Conservation (phyloP, 2,888 invertebrate genomes). For the Chaetogeoica ovagalla region DNA sequence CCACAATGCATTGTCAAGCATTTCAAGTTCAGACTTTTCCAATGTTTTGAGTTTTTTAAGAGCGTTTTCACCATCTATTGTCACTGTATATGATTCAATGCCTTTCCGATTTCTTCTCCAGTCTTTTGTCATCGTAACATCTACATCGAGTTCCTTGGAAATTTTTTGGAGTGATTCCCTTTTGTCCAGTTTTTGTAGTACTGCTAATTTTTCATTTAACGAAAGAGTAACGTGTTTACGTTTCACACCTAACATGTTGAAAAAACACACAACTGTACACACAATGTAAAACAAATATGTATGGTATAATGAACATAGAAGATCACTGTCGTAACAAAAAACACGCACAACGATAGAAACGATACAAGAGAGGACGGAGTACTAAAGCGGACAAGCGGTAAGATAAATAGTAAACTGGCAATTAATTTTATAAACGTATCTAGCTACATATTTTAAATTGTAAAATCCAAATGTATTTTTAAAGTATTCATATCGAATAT, state of each 20-base stretch:
- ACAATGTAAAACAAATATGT: slow-evolving; percentile 6
- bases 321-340: slow-evolving; percentile 18
- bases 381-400: slow-evolving; percentile 7
- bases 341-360: neutral
- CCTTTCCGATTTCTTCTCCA: slow-evolving; percentile 52
- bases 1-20: slow-evolving; percentile 53
- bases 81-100: slow-evolving; percentile 44
- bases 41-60: slow-evolving; percentile 54
- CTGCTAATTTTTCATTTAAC: slow-evolving; percentile 48
- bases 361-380: slow-evolving; percentile 1
- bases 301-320: neutral
- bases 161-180: slow-evolving; percentile 53
- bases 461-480: too few species aligned
- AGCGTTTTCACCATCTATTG: slow-evolving; percentile 44
- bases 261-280: slow-evolving; percentile 2
- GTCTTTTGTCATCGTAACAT: slow-evolving; percentile 44
- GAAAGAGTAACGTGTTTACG: slow-evolving; percentile 41
- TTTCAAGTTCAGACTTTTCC: slow-evolving; percentile 51
- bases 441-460: neutral
- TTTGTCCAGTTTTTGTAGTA: slow-evolving; percentile 51
- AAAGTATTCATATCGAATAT: neutral
- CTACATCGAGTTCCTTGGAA: slow-evolving; percentile 43
- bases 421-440: slow-evolving; percentile 17
- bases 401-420: neutral
- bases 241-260: slow-evolving; percentile 3